Percentiles rank a stretch among this genome's conserved stretches.
Evolutionary conservation across 2,797 vertebrate genomes (phyloP).

Genomic region (Sus cebifrons): DNA sequence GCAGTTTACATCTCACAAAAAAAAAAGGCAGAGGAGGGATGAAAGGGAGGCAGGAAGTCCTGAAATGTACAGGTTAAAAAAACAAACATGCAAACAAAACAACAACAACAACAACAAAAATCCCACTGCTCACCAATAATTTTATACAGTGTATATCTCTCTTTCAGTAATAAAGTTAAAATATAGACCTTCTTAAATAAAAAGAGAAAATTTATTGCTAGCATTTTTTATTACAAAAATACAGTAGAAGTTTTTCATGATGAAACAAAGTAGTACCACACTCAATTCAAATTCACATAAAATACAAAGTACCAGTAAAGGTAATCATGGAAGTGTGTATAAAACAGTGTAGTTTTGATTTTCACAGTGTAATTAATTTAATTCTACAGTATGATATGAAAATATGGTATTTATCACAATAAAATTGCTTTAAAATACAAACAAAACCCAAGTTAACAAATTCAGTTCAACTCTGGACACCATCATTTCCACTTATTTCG

Average conservation of each 20-base stretch:
- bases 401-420: not conserved
- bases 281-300: not conserved
- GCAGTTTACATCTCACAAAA: not conserved
- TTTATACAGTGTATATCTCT: not conserved
- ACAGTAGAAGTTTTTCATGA: not conserved
- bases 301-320: not conserved
- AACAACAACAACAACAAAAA: not conserved
- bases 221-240: not conserved
- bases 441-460: not conserved
- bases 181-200: not conserved
- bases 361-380: not conserved
- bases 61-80: not conserved
- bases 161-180: not conserved
- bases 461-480: not conserved
- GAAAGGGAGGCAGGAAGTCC: accelerated
- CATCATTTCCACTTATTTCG: not conserved
- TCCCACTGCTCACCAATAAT: not conserved
- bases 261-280: not conserved
- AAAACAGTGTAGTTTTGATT: not conserved
- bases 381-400: not conserved
- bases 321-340: not conserved
- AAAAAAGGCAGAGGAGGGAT: not conserved
- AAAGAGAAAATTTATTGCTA: not conserved
- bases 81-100: not conserved
- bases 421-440: not conserved